These are phyloP conservation scores for Orchesellides sinensis DNA, from an alignment of 2,888 invertebrate genomes.

Conservation along the genomic window DNA sequence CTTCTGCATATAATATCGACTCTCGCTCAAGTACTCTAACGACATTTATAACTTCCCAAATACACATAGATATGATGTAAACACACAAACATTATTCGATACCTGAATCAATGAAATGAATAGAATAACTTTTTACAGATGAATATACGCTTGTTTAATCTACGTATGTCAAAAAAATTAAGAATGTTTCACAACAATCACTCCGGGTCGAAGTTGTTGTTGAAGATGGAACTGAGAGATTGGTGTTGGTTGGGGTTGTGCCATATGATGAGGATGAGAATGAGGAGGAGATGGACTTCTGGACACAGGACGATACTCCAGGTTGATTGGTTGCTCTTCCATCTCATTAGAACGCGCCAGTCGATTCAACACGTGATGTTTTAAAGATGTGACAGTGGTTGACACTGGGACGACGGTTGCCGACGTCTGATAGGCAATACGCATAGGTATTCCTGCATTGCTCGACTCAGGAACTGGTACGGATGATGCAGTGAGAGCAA, in stretches of 20 bases:
- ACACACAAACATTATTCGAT: not conserved
- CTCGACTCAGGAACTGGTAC: conserved; percentile 24
- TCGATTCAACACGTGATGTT: conserved; percentile 73
- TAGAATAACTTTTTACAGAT: no score
- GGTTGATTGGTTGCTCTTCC: conserved; percentile 74
- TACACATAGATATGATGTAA: conserved; percentile 26
- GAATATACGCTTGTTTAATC: no score
- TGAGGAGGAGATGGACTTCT: conserved; percentile 68
- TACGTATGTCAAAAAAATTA: conserved; percentile 55
- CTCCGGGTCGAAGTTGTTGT: conserved; percentile 88
- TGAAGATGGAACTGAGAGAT: conserved; percentile 67
- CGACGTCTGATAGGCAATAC: conserved; percentile 42
- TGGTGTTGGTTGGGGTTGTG: conserved; percentile 48
- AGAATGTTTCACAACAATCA: conserved; percentile 90
- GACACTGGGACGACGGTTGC: conserved; percentile 59
- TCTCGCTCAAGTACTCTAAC: conserved; percentile 48
- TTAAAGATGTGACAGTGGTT: conserved; percentile 72
- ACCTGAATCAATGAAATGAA: conserved; percentile 20
- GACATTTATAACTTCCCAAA: conserved; percentile 35
- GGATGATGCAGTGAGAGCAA: conserved; percentile 63
- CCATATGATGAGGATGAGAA: conserved; percentile 42
- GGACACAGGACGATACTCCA: conserved; percentile 73
- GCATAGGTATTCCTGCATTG: conserved; percentile 31
- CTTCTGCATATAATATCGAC: conserved; percentile 35
- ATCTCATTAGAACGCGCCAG: conserved; percentile 68